These are phyloP conservation scores for Onychomys torridus DNA, from an alignment of 2,797 vertebrate genomes.

Conservation along the genomic window DNA sequence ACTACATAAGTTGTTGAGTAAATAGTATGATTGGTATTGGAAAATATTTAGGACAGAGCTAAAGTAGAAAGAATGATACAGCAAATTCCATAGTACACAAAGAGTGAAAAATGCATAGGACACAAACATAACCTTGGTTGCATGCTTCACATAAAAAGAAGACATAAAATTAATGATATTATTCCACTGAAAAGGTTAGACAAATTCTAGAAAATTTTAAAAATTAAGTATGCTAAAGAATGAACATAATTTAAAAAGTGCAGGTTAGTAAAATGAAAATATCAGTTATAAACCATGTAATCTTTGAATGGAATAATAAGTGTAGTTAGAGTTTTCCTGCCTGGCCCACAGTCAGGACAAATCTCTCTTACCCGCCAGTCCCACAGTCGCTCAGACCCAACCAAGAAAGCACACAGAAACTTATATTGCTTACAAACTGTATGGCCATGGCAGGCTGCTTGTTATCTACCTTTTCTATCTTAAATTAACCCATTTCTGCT, in stretches of 20 bases:
- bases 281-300: background rate
- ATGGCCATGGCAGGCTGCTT: too few species aligned
- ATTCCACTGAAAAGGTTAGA: background rate
- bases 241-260: background rate
- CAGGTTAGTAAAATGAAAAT: conserved; percentile 37
- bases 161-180: background rate
- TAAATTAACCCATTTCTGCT: too few species aligned
- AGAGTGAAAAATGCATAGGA: background rate
- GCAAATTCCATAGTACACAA: background rate
- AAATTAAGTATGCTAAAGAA: background rate
- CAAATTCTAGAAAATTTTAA: background rate
- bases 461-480: too few species aligned
- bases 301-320: conserved; percentile 29
- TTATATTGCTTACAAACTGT: too few species aligned
- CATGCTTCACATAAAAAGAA: background rate
- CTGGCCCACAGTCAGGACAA: too few species aligned
- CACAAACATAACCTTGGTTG: background rate
- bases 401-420: too few species aligned
- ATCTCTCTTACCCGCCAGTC: too few species aligned
- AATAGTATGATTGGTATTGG: background rate
- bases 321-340: too few species aligned
- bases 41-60: conserved; percentile 43
- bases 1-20: background rate
- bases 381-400: too few species aligned
- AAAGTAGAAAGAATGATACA: background rate